Evolutionary conservation across 2,113 vertebrate species (phyloP).

Genomic region (Alces alces): DNA sequence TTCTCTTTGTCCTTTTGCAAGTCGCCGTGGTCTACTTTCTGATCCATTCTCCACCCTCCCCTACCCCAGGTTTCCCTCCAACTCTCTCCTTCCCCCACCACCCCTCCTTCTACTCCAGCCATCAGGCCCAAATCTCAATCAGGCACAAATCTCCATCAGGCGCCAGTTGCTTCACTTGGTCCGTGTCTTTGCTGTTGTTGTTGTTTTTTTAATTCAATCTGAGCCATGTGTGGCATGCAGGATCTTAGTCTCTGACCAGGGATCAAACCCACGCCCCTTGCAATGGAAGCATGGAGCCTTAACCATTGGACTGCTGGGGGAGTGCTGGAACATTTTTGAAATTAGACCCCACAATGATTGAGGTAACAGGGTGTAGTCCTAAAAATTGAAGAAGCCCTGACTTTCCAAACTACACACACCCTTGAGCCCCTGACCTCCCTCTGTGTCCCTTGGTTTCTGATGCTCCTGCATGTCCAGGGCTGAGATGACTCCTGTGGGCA

Average conservation of each 20-base stretch:
- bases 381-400: not conserved
- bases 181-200: not conserved
- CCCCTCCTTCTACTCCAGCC: not conserved
- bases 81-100: not conserved
- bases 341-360: not conserved
- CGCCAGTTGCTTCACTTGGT: not conserved
- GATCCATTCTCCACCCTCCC: fast-evolving
- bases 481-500: not conserved
- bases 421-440: not conserved
- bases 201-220: not conserved
- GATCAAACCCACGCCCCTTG: not conserved
- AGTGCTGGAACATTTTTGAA: not conserved
- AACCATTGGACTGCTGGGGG: not conserved
- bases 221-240: not conserved
- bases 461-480: not conserved
- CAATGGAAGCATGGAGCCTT: not conserved
- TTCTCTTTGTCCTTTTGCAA: not conserved
- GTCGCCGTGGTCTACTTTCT: not conserved
- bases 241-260: not conserved
- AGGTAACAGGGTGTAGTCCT: not conserved
- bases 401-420: not conserved
- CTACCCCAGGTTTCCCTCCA: not conserved
- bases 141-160: not conserved
- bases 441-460: not conserved
- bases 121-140: not conserved